Base-by-base conservation (phyloP, 2,888 invertebrate species). In the Nomada ferruginata region DNA sequence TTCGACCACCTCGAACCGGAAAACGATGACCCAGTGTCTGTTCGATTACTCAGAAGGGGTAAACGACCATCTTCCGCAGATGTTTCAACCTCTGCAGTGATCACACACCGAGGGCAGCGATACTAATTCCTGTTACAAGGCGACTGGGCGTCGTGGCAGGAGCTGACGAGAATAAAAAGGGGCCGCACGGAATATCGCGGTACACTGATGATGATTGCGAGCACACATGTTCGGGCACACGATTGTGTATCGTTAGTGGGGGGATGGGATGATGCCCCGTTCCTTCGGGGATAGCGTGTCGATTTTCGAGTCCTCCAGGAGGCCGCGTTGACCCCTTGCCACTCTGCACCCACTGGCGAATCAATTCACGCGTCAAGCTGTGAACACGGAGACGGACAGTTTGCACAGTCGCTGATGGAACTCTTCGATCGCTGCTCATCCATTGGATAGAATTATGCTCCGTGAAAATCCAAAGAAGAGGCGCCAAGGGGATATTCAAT, bases 291-390 rank as follows among this genome's bases (percentile, higher is more conserved):
- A 86, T 61, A 79, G 75, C 65, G 80, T 86, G 50, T 87, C 89
- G 90, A 90, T 91, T 92, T 91, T 91, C 86, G 84, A 90, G 89
- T 91, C 84, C 90, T 89, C 89, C n/a, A 68, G 18, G 75, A 64
- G 87, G 47, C 61, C 68, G 53, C 23, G 65, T 70, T 74, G 75
- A 79, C 76, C 79, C 77, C 70, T 65, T 10, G 44, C 15, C 10
- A 47, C 53, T 63, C 60, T 47, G 10, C 72, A 68, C 52, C 69
- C 73, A 55, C 89, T 90, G 91, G 91, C 91, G 90, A 93, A 93
- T 93, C 93, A 92, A 93, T 93, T 93, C 90, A 90, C 91, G 90
- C 92, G 89, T 92, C 90, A 91, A 89, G 90, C 89, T 90, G 92
- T 91, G 92, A 93, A 92, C 90, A 92, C 89, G 91, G 76, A 85